These are phyloP conservation scores for Hemistola chrysoprasaria DNA, from an alignment of 2,888 invertebrate species.

Conservation along the genomic window DNA sequence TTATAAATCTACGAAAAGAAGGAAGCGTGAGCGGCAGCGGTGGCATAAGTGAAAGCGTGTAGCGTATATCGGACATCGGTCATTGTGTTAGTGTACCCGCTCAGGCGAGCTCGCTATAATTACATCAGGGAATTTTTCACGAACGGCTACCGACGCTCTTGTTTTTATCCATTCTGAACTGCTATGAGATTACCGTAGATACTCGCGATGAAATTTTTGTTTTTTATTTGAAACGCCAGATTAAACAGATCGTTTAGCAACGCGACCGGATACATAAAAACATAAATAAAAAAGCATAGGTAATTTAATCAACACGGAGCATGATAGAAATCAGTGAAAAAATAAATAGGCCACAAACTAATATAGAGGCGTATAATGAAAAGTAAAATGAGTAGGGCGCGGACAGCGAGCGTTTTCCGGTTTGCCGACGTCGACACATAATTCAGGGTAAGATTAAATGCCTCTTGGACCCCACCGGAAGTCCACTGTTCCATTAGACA, in stretches of 20 bases:
- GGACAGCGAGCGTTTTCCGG: constrained; percentile 67
- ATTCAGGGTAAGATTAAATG: constrained; percentile 77
- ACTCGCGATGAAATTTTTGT: constrained; percentile 20
- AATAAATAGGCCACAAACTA: constrained; percentile 40
- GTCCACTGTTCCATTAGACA: constrained; percentile 67
- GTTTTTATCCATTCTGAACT: constrained; percentile 53
- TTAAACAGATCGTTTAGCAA: not conserved
- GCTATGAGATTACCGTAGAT: constrained; percentile 24
- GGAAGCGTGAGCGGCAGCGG: not conserved
- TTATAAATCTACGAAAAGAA: not conserved
- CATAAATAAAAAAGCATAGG: not conserved
- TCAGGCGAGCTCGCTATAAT: constrained; percentile 65
- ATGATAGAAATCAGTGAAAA: constrained; percentile 23
- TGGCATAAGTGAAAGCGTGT: constrained; percentile 30
- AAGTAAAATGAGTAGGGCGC: constrained; percentile 65
- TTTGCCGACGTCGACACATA: constrained; percentile 74
- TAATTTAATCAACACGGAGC: constrained; percentile 3
- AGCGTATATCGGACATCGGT: constrained; percentile 59
- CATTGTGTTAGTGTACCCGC: constrained; percentile 69
- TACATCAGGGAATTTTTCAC: constrained; percentile 73
- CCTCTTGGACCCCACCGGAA: constrained; percentile 71
- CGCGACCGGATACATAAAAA: not conserved
- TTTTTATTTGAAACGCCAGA: constrained; percentile 8
- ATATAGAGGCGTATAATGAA: constrained; percentile 57
- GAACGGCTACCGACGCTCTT: constrained; percentile 40